Base-by-base conservation (phyloP, 1,140 invertebrate genomes). In the Megathymus violae region DNA sequence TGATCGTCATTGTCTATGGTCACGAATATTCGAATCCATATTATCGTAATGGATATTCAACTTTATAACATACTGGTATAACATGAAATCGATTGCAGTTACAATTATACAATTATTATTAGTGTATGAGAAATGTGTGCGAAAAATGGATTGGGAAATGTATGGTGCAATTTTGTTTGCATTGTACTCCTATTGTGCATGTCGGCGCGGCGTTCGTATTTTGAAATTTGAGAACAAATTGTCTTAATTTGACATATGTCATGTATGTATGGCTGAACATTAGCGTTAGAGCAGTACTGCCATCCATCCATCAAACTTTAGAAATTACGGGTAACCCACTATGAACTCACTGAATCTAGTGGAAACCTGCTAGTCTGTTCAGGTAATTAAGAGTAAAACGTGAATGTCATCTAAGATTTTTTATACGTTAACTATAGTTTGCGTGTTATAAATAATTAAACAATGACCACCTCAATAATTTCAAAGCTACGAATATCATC, bases 141-240 rank as follows among this genome's bases (percentile, higher is more conserved):
- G 75, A 80, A 76, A 65, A 72, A 68, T 63, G 36, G 62, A 68
- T 80, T 76, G 48, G 51, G 78, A 64, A 80, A 80, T 43, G 19
- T 11, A 60, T 80, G 56, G 71, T 71, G 76, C 68, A 79, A 78
- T 60, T 48, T 62, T 69, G 72, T 74, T 76, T 71, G 77, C 65
- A 76, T 76, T 71, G 68, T 74, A 40, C 63, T 31, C 58, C 64
- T 44, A 72, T 72, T 76, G 64, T 76, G 17, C 25, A 17, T 66
- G 67, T 22, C 51, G 59, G 62, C 61, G 62, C 58, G 67, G 27
- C 48, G 73, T 68, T 76, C 68, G 47, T 65, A 74, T 78, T 78
- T 74, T 71, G 72, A 76, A 78, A 75, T 71, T 61, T 69, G 46
- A 48, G 58, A 64, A 17, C 51, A 59, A 38, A 62, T 64, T 58